Evolutionary conservation across 2,113 vertebrate species (phyloP), one percentile per base, ranked within the genome.

Genomic region (Tachuris rubrigastra): DNA sequence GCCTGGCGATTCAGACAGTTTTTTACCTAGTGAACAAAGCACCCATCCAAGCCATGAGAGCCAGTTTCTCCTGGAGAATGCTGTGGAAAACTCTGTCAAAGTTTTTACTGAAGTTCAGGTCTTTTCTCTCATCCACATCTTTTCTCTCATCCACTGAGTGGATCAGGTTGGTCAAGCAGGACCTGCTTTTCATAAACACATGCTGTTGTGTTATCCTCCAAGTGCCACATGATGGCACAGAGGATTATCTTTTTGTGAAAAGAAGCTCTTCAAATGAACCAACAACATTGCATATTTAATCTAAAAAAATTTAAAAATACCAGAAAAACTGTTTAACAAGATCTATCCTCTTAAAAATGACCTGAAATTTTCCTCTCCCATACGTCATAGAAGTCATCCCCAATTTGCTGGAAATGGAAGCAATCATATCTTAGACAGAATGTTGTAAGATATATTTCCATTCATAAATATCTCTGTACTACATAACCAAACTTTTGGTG

Each of bases 231-330:
- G 49, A 56, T 49, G 30, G 11, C 31, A 77, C 49, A 33, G 47
- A 69, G 41, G 12, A 33, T 17, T 28, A 20, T 19, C 21, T 84
- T 96, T 69, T 33, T 56, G 37, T 49, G 28, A 62, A 86, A 59
- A 83, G 42, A 78, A 90, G 11, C 25, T 81, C 44, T 89, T 90
- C 66, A 95, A 90, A 85, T 59, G 35, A 95, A 46, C 10, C 59
- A 87, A 30, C 19, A 35, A 79, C 85, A 81, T 73, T 59, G 8
- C 23, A 41, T 76, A 58, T 10, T 47, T 79, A 89, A 58, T 79
- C 31, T 31, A n/a, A 85, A 59, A 53, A 58, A 71, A 66, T 30
- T 12, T 33, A 42, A 94, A 81, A 44, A 77, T 3, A 52, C 21
- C 11, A 23, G 62, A 93, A 93, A 87, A 55, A 13, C 41, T 82